Percentiles rank a stretch among this genome's conserved stretches.
These are phyloP conservation scores for Marasmarcha lunaedactyla DNA, from an alignment of 2,888 invertebrate species.

Conservation along the genomic window DNA sequence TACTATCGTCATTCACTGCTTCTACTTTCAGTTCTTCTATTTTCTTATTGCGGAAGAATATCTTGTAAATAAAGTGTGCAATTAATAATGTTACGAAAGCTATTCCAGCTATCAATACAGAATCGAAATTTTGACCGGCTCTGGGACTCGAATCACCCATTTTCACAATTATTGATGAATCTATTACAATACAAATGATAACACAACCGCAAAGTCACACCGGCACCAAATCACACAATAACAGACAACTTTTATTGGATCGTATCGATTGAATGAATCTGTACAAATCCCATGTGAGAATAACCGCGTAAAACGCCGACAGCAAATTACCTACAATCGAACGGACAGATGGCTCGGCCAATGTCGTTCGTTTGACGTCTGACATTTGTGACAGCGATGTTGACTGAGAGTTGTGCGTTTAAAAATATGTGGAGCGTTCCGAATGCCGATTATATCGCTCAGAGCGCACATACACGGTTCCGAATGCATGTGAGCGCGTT, in stretches of 20 bases:
- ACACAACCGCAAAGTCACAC: conserved; percentile 41
- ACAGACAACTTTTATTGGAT: neutral
- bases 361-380: too few relatives aligned
- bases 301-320: neutral
- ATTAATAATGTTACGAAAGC: conserved; percentile 42
- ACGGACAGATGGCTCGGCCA: too few relatives aligned
- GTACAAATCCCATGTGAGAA: neutral
- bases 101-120: conserved; percentile 33
- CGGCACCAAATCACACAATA: conserved; percentile 22
- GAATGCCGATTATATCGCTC: too few relatives aligned
- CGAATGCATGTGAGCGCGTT: too few relatives aligned
- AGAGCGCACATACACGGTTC: too few relatives aligned
- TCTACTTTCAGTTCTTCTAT: conserved; percentile 39
- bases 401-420: too few relatives aligned
- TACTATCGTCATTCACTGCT: conserved; percentile 50
- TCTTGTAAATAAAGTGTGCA: conserved; percentile 48
- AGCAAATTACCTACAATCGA: too few relatives aligned
- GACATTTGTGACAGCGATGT: too few relatives aligned
- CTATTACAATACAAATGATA: conserved; percentile 35
- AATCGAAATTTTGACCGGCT: conserved; percentile 41
- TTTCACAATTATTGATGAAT: conserved; percentile 48
- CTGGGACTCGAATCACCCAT: conserved; percentile 43
- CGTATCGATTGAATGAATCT: neutral
- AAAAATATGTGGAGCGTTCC: too few relatives aligned
- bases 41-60: conserved; percentile 42